Conservation (phyloP, 2,888 invertebrate genomes). For the Phlogophora meticulosa region DNA sequence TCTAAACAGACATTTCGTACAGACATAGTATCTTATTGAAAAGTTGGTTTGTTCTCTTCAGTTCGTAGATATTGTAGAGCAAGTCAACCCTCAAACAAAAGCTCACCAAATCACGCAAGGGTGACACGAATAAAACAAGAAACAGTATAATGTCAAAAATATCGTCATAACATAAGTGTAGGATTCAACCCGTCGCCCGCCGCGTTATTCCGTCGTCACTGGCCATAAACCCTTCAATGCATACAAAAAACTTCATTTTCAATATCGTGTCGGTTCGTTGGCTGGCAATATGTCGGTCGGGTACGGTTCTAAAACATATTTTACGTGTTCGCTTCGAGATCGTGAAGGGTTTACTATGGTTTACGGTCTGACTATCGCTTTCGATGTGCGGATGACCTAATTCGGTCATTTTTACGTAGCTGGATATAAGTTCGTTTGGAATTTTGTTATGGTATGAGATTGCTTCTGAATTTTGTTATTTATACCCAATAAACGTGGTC, state of each 20-base stretch:
- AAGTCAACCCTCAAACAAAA: conserved; percentile 15
- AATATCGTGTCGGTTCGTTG: conserved; percentile 75
- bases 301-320: conserved; percentile 80
- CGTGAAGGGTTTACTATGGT: conserved; percentile 73
- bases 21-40: neutral
- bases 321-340: conserved; percentile 72
- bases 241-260: conserved; percentile 85
- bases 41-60: neutral
- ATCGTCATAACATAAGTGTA: conserved; percentile 51
- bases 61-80: neutral
- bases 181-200: conserved; percentile 53
- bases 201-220: conserved; percentile 66
- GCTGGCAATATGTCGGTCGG: conserved; percentile 77
- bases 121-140: conserved; percentile 17
- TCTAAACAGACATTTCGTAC: neutral
- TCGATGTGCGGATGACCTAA: conserved; percentile 67
- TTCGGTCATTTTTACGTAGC: conserved; percentile 48
- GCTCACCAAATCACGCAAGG: conserved; percentile 20
- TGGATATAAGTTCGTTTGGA: conserved; percentile 36
- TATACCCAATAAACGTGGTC: neutral
- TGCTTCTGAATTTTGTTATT: conserved; percentile 20
- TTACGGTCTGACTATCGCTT: conserved; percentile 75
- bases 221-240: conserved; percentile 79
- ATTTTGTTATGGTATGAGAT: conserved; percentile 22
- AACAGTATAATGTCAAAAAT: conserved; percentile 47